Evolutionary conservation across 2,888 invertebrate species (phyloP), one percentile per base, ranked within the genome.

Genomic region (Antheraea yamamai): DNA sequence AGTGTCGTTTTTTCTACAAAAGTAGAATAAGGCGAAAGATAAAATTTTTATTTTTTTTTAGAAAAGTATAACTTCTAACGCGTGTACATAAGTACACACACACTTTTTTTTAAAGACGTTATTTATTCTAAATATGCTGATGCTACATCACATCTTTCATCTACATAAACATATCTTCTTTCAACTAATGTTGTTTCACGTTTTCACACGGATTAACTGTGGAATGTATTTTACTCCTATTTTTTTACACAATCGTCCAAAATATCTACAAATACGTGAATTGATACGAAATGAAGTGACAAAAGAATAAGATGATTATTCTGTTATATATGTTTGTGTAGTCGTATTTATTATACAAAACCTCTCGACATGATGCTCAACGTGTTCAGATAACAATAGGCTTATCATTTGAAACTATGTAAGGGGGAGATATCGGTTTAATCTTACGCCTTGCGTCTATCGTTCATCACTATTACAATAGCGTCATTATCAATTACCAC

Each of bases 311-410:
- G 47, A 10, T 8, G 26, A 66, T 66, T 66, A 66, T 66, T 66
- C 14, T 30, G 16, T 6, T 30, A 16, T 61, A 61, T 4, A 39
- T 61, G 12, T 61, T 23, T 23, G 26, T 66, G 64, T 66, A 16
- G 14, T 3, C 18, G 16, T 66, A n/a, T 39, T 39, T 70, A n/a
- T 70, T 26, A 70, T 70, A 70, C 70, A 70, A 70, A 70, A 70
- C 39, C 70, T 39, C 70, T 70, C 12, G 39, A 70, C 70, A 39
- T 35, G 39, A 80, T 80, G 81, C 78, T 78, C 80, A 79, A 70
- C 39, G 70, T 39, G 39, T 70, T 70, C 35, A 70, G 6, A 39
- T n/a, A 70, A 70, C 70, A 70, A 70, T 70, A 70, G 70, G 70
- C 70, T 70, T 70, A 70, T 70, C 70, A 70, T 70, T 70, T 39